phyloP scores from a whole-genome alignment of 2,888 invertebrate genomes.

The Prosopocoilus inquinatus region DNA sequence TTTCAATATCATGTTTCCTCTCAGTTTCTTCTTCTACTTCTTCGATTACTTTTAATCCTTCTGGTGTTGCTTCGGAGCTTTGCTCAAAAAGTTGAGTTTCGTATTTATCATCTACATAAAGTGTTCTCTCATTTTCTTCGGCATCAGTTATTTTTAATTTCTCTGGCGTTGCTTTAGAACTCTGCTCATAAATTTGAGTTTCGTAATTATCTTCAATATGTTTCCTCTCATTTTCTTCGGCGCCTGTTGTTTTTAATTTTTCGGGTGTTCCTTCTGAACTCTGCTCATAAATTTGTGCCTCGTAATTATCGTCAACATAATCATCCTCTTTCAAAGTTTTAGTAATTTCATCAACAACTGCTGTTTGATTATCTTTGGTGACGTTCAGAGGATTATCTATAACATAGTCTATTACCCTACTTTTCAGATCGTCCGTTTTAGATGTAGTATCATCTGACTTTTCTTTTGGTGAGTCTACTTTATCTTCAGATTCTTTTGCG shows the following conservation, averaged over 20 bases:
- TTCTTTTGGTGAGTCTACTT: no score
- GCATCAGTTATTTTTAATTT: no score
- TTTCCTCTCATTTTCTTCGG: not conserved
- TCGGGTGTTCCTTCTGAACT: not conserved
- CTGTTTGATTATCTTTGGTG: conserved; percentile 1
- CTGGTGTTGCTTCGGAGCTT: no score
- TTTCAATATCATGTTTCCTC: no score
- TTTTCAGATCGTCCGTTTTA: no score
- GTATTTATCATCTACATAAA: not conserved
- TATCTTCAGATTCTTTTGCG: no score
- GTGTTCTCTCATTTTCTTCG: not conserved
- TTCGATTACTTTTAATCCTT: no score
- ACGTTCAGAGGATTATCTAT: conserved; percentile 55
- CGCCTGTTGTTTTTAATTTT: not conserved
- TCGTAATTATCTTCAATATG: not conserved
- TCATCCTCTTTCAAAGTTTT: conserved; percentile 24
- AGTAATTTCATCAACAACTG: not conserved
- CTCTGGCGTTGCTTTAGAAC: no score
- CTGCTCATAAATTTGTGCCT: conserved; percentile 33
- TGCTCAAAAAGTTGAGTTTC: no score
- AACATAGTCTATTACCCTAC: conserved; percentile 51
- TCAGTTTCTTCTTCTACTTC: no score
- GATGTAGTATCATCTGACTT: no score
- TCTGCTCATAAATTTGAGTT: no score
- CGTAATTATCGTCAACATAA: conserved; percentile 46